Evolutionary conservation across 1,140 invertebrate species (phyloP).

Genomic region (Magallana angulata): DNA sequence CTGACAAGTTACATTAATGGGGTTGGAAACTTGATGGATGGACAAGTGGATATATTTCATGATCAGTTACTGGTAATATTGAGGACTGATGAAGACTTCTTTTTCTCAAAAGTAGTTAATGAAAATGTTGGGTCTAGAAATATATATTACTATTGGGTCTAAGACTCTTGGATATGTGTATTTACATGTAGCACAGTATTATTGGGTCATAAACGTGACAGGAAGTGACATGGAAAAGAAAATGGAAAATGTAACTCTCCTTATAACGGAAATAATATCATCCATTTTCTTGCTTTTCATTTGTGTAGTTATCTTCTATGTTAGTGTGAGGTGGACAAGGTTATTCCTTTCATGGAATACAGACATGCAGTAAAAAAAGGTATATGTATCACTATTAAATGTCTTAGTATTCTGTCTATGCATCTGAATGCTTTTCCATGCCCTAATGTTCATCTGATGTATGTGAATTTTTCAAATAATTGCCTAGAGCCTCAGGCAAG

Average conservation of each 20-base stretch:
- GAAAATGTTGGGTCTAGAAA: background rate
- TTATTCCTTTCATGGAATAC: constrained; percentile 4
- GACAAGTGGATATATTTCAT: background rate
- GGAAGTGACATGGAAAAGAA: background rate
- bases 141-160: background rate
- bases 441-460: background rate
- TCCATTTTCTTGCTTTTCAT: background rate
- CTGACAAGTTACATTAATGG: background rate
- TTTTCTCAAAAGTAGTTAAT: background rate
- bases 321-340: background rate
- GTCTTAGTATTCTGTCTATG: background rate
- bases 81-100: background rate
- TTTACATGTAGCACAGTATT: background rate
- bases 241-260: background rate
- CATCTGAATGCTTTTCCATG: background rate
- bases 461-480: background rate
- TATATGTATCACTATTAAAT: background rate
- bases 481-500: background rate
- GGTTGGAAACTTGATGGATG: background rate
- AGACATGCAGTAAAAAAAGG: background rate
- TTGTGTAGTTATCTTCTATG: constrained; percentile 2
- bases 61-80: background rate
- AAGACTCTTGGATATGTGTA: background rate
- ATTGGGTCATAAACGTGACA: background rate
- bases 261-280: background rate